phyloP scores from a whole-genome alignment of 2,797 vertebrate species.

The Trachops cirrhosus region DNA sequence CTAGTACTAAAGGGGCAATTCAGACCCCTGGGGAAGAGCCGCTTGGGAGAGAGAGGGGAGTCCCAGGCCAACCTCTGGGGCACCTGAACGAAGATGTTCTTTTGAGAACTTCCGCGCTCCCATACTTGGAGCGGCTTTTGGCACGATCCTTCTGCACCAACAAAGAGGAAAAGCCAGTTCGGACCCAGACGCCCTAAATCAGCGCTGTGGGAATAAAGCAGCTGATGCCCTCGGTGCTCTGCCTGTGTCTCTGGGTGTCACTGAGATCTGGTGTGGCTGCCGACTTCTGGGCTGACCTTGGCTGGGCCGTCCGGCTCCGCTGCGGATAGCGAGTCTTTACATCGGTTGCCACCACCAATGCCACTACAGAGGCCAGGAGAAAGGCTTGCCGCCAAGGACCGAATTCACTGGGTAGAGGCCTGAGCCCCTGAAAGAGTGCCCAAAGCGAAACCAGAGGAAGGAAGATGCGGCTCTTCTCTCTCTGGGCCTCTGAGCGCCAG shows the following conservation, averaged over 20 bases:
- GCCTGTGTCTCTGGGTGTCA: neutral
- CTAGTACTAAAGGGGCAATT: too few relatives aligned
- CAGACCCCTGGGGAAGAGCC: neutral
- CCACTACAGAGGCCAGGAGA: neutral
- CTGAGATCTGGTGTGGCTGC: accelerated
- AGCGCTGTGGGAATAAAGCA: accelerated
- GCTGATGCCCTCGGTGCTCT: too few relatives aligned
- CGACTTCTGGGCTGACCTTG: neutral
- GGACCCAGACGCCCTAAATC: neutral
- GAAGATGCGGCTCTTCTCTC: neutral
- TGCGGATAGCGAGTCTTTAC: neutral
- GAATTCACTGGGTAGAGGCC: accelerated
- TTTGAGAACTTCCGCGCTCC: neutral
- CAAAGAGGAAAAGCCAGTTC: neutral
- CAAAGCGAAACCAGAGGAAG: neutral
- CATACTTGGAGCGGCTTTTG: neutral
- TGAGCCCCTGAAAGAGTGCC: neutral
- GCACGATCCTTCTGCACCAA: neutral
- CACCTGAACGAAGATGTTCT: neutral
- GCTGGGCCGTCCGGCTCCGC: neutral
- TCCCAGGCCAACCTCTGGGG: neutral
- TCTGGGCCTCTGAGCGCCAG: neutral
- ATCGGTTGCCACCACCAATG: neutral
- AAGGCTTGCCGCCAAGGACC: neutral
- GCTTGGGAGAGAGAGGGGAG: neutral